Evolutionary conservation across 2,797 vertebrate genomes (phyloP).

Genomic region (Varecia variegata): DNA sequence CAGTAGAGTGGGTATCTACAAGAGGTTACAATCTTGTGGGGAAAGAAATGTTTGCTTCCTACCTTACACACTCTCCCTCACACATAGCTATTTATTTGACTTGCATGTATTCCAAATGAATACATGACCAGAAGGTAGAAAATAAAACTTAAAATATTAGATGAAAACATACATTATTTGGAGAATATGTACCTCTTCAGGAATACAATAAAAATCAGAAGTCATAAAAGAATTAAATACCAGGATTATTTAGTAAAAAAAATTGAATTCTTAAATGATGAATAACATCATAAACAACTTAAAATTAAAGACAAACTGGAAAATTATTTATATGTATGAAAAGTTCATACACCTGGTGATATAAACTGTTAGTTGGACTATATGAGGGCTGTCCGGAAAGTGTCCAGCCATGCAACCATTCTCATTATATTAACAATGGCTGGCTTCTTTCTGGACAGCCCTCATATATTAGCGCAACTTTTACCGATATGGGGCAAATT

Average conservation of each 20-base stretch:
- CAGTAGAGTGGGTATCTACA: not conserved
- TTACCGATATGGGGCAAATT: not conserved
- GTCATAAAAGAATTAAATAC: not conserved
- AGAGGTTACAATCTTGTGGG: not conserved
- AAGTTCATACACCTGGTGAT: not conserved
- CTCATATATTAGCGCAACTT: not conserved
- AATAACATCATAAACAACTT: not conserved
- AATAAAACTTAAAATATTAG: not conserved
- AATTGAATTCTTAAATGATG: not conserved
- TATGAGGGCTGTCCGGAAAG: too few species aligned
- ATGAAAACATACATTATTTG: not conserved
- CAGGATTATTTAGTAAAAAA: not conserved
- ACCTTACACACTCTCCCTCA: fast-evolving
- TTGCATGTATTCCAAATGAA: not conserved
- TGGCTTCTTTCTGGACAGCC: too few species aligned
- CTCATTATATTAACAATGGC: too few species aligned
- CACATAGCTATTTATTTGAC: not conserved
- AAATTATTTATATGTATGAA: not conserved
- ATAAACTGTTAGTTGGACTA: not conserved
- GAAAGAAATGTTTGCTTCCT: not conserved
- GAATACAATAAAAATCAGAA: not conserved
- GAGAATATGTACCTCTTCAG: not conserved
- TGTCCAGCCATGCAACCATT: too few species aligned
- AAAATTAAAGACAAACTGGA: not conserved
- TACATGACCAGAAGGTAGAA: not conserved